phyloP scores from a whole-genome alignment of 2,888 invertebrate species.

The Perizoma affinitatum region DNA sequence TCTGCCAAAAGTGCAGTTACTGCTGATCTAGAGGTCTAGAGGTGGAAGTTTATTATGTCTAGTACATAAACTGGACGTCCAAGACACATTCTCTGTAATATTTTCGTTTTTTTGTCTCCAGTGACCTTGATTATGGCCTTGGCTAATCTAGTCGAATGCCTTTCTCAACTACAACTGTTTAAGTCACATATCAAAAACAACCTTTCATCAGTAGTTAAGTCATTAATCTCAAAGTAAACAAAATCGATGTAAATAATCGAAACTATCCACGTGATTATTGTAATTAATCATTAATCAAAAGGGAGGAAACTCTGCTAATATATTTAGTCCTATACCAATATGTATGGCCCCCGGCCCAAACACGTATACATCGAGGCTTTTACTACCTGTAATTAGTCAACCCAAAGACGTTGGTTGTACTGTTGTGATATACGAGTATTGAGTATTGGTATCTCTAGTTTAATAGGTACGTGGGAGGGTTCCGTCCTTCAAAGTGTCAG shows the following conservation, averaged over 20 bases:
- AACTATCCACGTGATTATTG: too few species aligned
- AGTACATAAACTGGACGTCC: conserved; percentile 24
- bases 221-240: too few species aligned
- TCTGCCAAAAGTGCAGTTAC: conserved; percentile 54
- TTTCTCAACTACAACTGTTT: neutral
- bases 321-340: conserved; percentile 31
- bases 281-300: conserved; percentile 38
- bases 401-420: conserved; percentile 19
- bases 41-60: conserved; percentile 35
- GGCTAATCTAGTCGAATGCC: too few species aligned
- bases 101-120: neutral
- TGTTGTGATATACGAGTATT: conserved; percentile 20
- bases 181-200: neutral
- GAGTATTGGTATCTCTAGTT: conserved; percentile 26
- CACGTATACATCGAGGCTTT: conserved; percentile 8
- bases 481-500: conserved; percentile 5
- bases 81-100: conserved; percentile 12
- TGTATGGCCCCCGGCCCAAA: conserved; percentile 7
- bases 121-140: neutral
- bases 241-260: too few species aligned
- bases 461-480: conserved; percentile 18
- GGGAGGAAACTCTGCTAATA: conserved; percentile 34
- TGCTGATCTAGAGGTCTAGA: conserved; percentile 18
- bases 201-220: too few species aligned
- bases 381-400: conserved; percentile 33